Percentiles rank a stretch among this genome's conserved stretches.
phyloP scores from a whole-genome alignment of 1,140 invertebrate genomes.

The Neoseiulus cucumeris region DNA sequence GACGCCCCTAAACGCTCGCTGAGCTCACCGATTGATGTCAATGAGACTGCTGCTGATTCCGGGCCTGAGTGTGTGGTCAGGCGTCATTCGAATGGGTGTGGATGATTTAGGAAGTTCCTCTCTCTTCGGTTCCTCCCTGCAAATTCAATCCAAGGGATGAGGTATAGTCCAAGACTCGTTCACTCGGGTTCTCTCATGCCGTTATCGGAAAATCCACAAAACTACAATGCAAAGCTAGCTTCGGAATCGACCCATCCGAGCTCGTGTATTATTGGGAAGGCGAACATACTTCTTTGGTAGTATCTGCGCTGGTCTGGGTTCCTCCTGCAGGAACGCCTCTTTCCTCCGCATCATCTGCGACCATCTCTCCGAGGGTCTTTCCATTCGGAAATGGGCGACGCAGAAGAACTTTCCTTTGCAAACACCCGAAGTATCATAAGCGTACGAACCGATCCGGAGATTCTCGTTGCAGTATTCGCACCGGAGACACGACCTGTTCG shows the following conservation, averaged over 20 bases:
- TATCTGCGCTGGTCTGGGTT: neutral
- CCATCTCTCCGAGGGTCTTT: conserved; percentile 15
- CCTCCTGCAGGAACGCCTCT: conserved; percentile 17
- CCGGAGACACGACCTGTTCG: conserved; percentile 40
- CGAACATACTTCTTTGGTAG: conserved; percentile 2
- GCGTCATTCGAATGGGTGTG: neutral
- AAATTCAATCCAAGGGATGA: neutral
- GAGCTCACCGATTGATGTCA: neutral
- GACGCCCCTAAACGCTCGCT: no score
- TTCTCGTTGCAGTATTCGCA: conserved; percentile 49
- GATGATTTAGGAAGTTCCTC: neutral
- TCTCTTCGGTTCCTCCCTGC: neutral
- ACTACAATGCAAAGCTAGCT: no score
- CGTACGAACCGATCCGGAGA: conserved; percentile 40
- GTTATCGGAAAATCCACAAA: no score
- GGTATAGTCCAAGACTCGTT: no score
- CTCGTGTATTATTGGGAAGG: no score
- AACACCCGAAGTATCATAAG: conserved; percentile 22
- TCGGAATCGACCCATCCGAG: no score
- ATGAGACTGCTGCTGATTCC: conserved; percentile 8
- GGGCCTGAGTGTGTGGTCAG: neutral
- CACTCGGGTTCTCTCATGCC: neutral
- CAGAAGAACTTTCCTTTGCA: conserved; percentile 23
- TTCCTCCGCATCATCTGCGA: conserved; percentile 20
- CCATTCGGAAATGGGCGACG: conserved; percentile 18